These are phyloP conservation scores for Mixornis gularis DNA, from an alignment of 2,113 vertebrate genomes.

Conservation along the genomic window DNA sequence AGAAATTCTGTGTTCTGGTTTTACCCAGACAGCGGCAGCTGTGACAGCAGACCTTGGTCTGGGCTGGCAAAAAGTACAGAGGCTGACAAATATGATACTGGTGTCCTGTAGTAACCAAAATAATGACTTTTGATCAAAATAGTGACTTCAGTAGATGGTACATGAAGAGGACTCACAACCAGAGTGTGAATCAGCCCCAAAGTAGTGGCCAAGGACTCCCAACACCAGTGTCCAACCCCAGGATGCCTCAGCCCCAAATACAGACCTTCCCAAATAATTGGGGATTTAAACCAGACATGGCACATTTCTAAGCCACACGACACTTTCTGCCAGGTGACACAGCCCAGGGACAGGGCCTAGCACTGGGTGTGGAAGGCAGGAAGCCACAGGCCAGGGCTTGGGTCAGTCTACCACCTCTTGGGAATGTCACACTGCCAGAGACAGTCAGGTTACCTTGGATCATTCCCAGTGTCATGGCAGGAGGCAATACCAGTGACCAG, in stretches of 20 bases:
- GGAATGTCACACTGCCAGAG: neutral
- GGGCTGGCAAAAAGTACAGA: neutral
- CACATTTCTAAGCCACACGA: neutral
- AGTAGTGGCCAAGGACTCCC: neutral
- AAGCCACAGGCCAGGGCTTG: neutral
- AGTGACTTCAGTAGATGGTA: neutral
- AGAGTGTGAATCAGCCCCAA: neutral
- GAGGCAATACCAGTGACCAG: neutral
- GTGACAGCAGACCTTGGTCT: neutral
- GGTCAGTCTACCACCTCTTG: neutral
- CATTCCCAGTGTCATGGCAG: neutral
- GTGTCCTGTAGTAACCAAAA: neutral
- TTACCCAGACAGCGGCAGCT: neutral
- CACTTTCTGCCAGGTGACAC: neutral
- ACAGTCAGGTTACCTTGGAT: neutral
- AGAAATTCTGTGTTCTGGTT: conserved; percentile 3
- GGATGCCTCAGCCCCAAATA: neutral
- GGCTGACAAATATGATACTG: neutral
- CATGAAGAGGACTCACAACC: neutral
- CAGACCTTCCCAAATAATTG: neutral
- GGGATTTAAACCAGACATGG: neutral
- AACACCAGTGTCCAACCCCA: neutral
- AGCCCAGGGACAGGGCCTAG: neutral
- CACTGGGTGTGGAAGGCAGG: neutral
- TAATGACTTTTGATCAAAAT: neutral